phyloP scores from a whole-genome alignment of 2,797 vertebrate genomes.

The Chelmon rostratus region DNA sequence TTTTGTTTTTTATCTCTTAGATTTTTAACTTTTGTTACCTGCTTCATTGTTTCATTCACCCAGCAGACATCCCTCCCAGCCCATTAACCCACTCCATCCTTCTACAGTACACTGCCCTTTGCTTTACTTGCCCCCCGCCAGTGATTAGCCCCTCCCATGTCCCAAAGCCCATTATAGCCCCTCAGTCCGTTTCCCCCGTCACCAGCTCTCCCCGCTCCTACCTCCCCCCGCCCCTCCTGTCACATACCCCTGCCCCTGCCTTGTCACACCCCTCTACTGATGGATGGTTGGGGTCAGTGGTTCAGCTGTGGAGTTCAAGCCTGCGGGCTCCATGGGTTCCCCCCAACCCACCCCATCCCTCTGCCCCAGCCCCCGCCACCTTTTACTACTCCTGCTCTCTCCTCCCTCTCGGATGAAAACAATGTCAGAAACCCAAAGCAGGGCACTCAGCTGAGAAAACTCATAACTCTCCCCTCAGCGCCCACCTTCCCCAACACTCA shows the following conservation, averaged over 20 bases:
- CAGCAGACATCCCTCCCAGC: constrained; percentile 4
- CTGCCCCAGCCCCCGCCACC: constrained; percentile 21
- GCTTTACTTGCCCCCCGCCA: constrained; percentile 23
- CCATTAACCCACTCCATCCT: constrained; percentile 55
- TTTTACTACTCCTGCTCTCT: constrained; percentile 69
- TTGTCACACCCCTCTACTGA: constrained; percentile 85
- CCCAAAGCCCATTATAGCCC: constrained; percentile 75
- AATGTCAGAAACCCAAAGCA: constrained; percentile 82
- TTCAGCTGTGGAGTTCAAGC: constrained; percentile 89
- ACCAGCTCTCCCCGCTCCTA: constrained; percentile 51
- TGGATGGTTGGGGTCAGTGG: constrained; percentile 86
- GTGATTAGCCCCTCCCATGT: constrained; percentile 61
- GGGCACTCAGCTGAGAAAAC: constrained; percentile 85
- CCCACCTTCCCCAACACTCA: constrained; percentile 74
- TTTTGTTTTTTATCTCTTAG: neutral
- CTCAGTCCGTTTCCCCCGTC: constrained; percentile 56
- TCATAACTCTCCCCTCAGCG: constrained; percentile 82
- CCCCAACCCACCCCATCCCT: constrained; percentile 26
- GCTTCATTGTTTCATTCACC: constrained; percentile 14
- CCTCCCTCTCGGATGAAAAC: constrained; percentile 76
- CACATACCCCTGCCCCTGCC: constrained; percentile 79
- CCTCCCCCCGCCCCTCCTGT: constrained; percentile 62
- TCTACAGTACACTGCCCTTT: constrained; percentile 59
- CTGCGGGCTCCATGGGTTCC: constrained; percentile 71
- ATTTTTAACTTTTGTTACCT: neutral